Evolutionary conservation across 1,140 invertebrate species (phyloP).

Genomic region (Neelides sp.): DNA sequence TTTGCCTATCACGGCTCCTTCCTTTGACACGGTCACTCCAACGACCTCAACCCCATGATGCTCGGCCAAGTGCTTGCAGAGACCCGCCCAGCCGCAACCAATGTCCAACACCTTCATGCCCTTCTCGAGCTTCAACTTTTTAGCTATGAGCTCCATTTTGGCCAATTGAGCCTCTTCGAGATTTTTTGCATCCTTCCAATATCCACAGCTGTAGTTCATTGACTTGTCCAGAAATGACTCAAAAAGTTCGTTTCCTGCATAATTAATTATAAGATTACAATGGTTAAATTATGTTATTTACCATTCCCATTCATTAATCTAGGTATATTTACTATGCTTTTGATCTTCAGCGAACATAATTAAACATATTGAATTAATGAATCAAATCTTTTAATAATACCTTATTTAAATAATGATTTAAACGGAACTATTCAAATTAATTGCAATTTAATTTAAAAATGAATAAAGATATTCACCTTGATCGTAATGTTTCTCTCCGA

Average conservation of each 20-base stretch:
- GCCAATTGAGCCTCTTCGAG: conserved; percentile 9
- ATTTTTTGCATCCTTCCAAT: conserved; percentile 5
- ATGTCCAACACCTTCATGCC: conserved; percentile 14
- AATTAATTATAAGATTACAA: too few species aligned
- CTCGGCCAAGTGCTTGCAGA: conserved; percentile 28
- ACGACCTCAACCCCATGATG: conserved; percentile 22
- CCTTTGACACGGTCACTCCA: conserved; percentile 22
- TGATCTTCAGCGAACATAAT: too few species aligned
- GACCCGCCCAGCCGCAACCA: conserved; percentile 17
- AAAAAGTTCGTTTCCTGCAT: not conserved
- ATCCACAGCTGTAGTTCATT: conserved; percentile 4
- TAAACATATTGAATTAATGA: too few species aligned
- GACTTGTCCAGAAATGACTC: not conserved
- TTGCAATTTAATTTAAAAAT: not conserved
- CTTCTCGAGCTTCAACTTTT: conserved; percentile 10
- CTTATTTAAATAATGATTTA: too few species aligned
- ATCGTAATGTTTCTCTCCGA: conserved; percentile 27
- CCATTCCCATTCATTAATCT: too few species aligned
- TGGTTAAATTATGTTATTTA: too few species aligned
- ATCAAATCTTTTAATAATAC: too few species aligned
- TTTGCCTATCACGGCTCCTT: conserved; percentile 14
- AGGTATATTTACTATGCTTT: too few species aligned
- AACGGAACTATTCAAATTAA: too few species aligned
- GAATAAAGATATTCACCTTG: conserved; percentile 10
- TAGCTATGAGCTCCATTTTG: conserved; percentile 9